A percentile compares a stretch with the other conserved stretches of the same genome.
phyloP scores from a whole-genome alignment of 2,797 vertebrate genomes.

The Acridotheres tristis region DNA sequence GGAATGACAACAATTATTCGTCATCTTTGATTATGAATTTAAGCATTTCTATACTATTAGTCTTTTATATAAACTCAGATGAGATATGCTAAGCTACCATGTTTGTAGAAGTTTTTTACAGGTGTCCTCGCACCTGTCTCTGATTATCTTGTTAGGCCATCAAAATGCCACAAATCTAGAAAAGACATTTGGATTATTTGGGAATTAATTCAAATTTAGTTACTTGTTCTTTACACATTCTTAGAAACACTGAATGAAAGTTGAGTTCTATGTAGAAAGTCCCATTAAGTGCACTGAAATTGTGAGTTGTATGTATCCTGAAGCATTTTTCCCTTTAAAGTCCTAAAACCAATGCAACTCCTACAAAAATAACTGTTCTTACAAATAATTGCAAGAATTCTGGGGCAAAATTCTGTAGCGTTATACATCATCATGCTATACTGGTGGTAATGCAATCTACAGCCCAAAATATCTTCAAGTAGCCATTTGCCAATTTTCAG shows the following conservation, averaged over 20 bases:
- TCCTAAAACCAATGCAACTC: not conserved
- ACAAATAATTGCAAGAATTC: not conserved
- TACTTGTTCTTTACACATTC: not conserved
- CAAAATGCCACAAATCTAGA: not conserved
- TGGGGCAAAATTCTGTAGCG: not conserved
- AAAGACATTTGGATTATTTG: not conserved
- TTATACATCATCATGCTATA: not conserved
- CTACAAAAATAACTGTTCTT: not conserved
- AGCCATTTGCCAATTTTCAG: not conserved
- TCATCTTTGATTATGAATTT: not conserved
- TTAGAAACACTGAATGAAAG: not conserved
- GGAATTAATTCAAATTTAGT: not conserved
- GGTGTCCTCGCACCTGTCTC: not conserved
- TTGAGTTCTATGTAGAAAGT: not conserved
- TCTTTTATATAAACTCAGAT: not conserved
- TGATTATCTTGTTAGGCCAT: not conserved
- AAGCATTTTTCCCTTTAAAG: not conserved
- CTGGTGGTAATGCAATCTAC: not conserved
- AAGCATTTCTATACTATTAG: not conserved
- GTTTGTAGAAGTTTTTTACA: not conserved
- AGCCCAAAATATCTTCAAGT: not conserved
- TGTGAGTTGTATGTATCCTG: not conserved
- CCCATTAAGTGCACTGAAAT: not conserved
- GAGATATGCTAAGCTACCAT: fast-evolving
- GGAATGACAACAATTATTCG: not conserved